Evolutionary conservation across 2,888 invertebrate genomes (phyloP).

Genomic region (Drosophila macrospina): DNA sequence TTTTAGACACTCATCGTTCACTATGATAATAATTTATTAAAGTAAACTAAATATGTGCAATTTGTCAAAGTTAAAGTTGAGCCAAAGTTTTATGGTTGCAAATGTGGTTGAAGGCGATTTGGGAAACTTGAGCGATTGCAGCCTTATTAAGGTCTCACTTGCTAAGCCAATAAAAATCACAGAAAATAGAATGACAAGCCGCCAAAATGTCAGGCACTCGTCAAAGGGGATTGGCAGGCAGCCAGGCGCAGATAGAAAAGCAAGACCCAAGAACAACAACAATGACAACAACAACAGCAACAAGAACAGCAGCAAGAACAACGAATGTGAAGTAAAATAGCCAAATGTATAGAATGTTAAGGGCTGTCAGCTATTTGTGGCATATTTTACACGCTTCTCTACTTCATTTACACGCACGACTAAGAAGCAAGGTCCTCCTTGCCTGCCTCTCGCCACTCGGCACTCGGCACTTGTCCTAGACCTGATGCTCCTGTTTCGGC

Average conservation of each 20-base stretch:
- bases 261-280: constrained; percentile 4
- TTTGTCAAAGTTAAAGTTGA: constrained; percentile 4
- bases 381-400: constrained; percentile 72
- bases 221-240: constrained; percentile 65
- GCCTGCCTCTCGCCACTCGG: too few species aligned
- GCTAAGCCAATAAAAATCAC: constrained; percentile 68
- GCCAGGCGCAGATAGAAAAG: constrained; percentile 22
- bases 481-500: constrained; percentile 26
- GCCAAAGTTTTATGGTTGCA: background rate
- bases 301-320: background rate
- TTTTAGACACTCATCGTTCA: background rate
- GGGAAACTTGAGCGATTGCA: constrained; percentile 14
- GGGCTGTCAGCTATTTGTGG: constrained; percentile 72
- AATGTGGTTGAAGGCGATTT: constrained; percentile 5
- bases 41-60: background rate
- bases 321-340: constrained; percentile 23
- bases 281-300: background rate
- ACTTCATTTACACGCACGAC: constrained; percentile 76
- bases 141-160: constrained; percentile 24
- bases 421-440: constrained; percentile 29
- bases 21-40: background rate
- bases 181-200: constrained; percentile 66
- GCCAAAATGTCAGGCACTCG: constrained; percentile 66
- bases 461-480: constrained; percentile 22
- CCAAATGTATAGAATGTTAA: constrained; percentile 37